phyloP scores from a whole-genome alignment of 2,113 vertebrate genomes.

The Trogon melanurus region DNA sequence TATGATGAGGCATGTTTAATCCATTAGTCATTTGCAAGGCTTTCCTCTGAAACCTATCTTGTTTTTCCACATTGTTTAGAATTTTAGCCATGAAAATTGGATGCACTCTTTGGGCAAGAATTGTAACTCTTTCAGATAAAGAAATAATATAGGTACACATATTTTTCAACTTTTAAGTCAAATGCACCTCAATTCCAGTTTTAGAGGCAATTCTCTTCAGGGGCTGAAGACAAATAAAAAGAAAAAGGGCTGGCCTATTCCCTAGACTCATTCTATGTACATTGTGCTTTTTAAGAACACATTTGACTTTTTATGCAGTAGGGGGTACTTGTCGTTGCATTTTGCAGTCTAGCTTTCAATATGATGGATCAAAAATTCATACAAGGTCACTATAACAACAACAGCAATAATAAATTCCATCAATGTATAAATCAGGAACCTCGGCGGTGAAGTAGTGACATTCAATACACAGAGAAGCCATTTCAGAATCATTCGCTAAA shows the following conservation, averaged over 20 bases:
- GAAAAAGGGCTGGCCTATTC: not conserved
- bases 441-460: slow-evolving; percentile 6
- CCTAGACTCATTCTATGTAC: not conserved
- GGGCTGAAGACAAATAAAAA: not conserved
- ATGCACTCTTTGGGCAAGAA: not conserved
- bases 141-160: not conserved
- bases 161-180: not conserved
- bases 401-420: slow-evolving; percentile 37
- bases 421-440: slow-evolving; percentile 28
- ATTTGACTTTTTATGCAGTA: slow-evolving; percentile 46
- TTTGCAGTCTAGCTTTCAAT: slow-evolving; percentile 49
- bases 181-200: not conserved
- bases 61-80: not conserved
- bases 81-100: not conserved
- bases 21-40: not conserved
- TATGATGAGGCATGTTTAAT: not conserved
- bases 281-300: slow-evolving; percentile 19
- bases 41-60: not conserved
- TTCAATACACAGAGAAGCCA: slow-evolving; percentile 10
- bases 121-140: not conserved
- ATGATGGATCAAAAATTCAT: slow-evolving; percentile 52
- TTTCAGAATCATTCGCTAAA: slow-evolving; percentile 36
- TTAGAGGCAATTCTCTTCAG: not conserved
- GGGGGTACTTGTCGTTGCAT: not conserved
- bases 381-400: slow-evolving; percentile 52